Percentiles rank a stretch among this genome's conserved stretches.
These are phyloP conservation scores for Ricordea florida DNA, from an alignment of 92 coral and sea anemone species.

Conservation along the genomic window DNA sequence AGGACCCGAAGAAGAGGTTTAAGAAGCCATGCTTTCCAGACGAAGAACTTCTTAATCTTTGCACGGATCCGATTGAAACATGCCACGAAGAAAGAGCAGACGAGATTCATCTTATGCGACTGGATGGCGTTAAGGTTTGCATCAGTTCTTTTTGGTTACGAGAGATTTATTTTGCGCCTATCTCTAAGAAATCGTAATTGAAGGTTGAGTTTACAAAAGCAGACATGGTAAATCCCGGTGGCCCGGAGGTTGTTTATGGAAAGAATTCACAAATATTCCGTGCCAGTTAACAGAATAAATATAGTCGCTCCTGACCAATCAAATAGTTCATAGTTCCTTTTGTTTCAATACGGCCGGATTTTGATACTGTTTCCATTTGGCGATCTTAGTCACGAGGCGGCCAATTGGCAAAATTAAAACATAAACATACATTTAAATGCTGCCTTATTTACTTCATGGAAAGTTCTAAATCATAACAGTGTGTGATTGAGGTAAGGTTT, in stretches of 20 bases:
- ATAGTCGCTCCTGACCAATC: neutral
- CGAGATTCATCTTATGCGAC: slow-evolving; percentile 20
- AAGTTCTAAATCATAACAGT: too few relatives aligned
- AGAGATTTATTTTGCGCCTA: too few relatives aligned
- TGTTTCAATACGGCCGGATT: too few relatives aligned
- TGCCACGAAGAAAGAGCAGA: slow-evolving; percentile 51
- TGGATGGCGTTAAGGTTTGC: slow-evolving; percentile 68
- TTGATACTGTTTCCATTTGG: too few relatives aligned
- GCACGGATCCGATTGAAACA: slow-evolving; percentile 50
- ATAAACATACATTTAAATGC: too few relatives aligned
- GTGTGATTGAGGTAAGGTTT: too few relatives aligned
- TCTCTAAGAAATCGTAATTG: too few relatives aligned
- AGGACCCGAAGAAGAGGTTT: neutral
- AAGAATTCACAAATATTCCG: neutral
- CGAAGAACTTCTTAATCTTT: slow-evolving; percentile 49
- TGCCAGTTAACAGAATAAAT: neutral
- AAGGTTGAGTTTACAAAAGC: neutral
- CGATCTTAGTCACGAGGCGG: too few relatives aligned
- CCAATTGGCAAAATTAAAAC: too few relatives aligned
- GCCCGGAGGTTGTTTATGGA: neutral
- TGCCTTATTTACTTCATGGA: too few relatives aligned
- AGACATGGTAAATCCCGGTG: neutral
- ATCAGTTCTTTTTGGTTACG: neutral
- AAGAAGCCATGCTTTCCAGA: slow-evolving; percentile 55
- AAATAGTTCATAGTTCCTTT: too few relatives aligned